phyloP scores from a whole-genome alignment of 2,888 invertebrate species.

The Scaptomyza tumidula region DNA sequence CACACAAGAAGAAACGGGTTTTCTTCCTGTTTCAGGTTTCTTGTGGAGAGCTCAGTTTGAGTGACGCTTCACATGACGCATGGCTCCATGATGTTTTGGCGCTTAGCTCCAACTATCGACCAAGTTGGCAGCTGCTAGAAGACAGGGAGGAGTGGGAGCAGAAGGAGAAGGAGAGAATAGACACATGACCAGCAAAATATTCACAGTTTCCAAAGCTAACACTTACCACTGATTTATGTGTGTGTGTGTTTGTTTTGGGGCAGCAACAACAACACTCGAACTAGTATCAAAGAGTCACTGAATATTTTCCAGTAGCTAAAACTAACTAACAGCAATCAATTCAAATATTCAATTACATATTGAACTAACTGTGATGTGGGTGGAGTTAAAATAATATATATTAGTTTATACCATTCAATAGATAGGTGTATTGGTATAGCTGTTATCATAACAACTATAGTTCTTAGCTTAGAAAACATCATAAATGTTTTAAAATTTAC shows the following conservation, averaged over 20 bases:
- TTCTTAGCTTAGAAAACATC: not conserved
- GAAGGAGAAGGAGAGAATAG: not conserved
- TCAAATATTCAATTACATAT: constrained; percentile 19
- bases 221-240: constrained; percentile 40
- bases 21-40: constrained; percentile 71
- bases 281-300: constrained; percentile 15
- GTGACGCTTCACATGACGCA: constrained; percentile 68
- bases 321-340: constrained; percentile 16
- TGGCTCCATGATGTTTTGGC: constrained; percentile 57
- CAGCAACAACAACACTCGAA: not conserved
- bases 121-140: constrained; percentile 5
- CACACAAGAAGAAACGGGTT: constrained; percentile 58
- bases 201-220: constrained; percentile 28
- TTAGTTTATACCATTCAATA: too few species aligned
- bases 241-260: constrained; percentile 3
- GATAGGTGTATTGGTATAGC: not conserved
- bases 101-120: constrained; percentile 43
- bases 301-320: constrained; percentile 39
- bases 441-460: not conserved
- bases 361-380: constrained; percentile 2
- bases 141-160: not conserved
- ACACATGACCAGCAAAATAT: constrained; percentile 32
- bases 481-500: not conserved
- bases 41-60: constrained; percentile 43
- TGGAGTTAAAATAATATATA: constrained; percentile 14